phyloP scores from a whole-genome alignment of 92 coral and sea anemone species.

The Micromussa lordhowensis region DNA sequence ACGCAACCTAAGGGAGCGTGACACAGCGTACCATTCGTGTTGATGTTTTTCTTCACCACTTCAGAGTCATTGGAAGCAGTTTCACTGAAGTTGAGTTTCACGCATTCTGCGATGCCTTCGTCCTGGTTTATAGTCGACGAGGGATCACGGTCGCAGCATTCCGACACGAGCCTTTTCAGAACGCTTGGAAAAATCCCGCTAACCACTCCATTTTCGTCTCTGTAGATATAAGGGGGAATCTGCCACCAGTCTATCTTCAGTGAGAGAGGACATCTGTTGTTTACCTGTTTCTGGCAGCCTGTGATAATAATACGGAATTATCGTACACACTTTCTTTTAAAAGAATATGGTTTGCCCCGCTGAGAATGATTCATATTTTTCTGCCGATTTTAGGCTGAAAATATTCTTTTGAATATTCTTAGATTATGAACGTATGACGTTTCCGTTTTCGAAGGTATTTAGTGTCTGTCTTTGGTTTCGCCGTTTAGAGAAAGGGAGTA shows the following conservation, averaged over 20 bases:
- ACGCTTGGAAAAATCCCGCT: conserved; percentile 80
- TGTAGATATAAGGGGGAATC: conserved; percentile 94
- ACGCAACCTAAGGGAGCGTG: not conserved
- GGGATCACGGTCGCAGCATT: conserved; percentile 70
- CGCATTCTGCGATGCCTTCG: conserved; percentile 21
- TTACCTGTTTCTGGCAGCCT: not conserved
- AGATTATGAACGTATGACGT: too few relatives aligned
- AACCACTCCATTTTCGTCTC: conserved; percentile 45
- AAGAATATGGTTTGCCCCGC: too few relatives aligned
- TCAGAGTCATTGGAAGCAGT: conserved; percentile 92
- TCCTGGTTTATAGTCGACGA: not conserved
- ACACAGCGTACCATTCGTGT: conserved; percentile 55
- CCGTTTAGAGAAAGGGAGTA: too few relatives aligned
- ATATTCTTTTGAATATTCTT: too few relatives aligned
- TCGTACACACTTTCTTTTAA: too few relatives aligned
- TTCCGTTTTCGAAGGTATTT: too few relatives aligned
- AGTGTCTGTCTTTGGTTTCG: too few relatives aligned
- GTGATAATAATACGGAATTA: too few relatives aligned
- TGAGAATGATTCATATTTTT: too few relatives aligned
- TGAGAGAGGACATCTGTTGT: conserved; percentile 59
- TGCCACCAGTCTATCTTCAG: conserved; percentile 97
- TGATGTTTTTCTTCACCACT: conserved; percentile 89
- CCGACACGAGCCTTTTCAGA: conserved; percentile 60
- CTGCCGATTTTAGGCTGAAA: too few relatives aligned
- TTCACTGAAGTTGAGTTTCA: conserved; percentile 76